These are phyloP conservation scores for Danio choprae DNA, from an alignment of 2,797 vertebrate species.

Conservation along the genomic window DNA sequence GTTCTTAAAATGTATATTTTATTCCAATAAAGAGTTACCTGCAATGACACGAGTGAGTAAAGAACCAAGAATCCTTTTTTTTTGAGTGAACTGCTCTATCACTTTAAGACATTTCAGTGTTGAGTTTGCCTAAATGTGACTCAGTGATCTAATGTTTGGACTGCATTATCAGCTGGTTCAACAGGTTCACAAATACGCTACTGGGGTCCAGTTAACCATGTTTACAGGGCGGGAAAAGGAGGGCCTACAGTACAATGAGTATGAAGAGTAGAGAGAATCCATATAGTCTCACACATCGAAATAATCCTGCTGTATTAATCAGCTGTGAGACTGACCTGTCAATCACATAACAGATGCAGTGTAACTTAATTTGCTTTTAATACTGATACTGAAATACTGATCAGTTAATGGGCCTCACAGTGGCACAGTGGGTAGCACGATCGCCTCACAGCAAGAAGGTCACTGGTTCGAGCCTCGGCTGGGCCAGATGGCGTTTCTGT, in stretches of 20 bases:
- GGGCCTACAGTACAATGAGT: not conserved
- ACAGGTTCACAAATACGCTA: conserved; percentile 8
- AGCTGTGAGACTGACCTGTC: not conserved
- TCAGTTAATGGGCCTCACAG: not conserved
- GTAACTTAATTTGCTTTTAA: not conserved
- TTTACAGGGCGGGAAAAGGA: conserved; percentile 1
- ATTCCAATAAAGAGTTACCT: too few species aligned
- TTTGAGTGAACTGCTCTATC: not conserved
- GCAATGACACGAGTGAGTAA: not conserved
- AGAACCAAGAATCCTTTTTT: not conserved
- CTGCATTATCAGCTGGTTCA: conserved; percentile 12
- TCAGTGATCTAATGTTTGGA: not conserved
- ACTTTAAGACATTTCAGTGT: conserved; percentile 5
- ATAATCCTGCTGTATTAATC: not conserved
- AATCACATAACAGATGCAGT: not conserved
- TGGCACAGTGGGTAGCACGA: too few species aligned
- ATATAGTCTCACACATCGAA: too few species aligned
- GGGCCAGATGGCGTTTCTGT: too few species aligned
- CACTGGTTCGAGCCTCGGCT: too few species aligned
- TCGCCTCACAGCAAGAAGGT: too few species aligned
- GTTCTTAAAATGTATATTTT: too few species aligned
- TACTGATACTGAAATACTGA: too few species aligned
- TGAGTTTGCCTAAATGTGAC: not conserved
- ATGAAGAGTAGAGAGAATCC: not conserved
- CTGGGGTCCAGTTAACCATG: conserved; percentile 1